Conservation (phyloP, 2,797 vertebrate species). For the Brachymystax lenok region DNA sequence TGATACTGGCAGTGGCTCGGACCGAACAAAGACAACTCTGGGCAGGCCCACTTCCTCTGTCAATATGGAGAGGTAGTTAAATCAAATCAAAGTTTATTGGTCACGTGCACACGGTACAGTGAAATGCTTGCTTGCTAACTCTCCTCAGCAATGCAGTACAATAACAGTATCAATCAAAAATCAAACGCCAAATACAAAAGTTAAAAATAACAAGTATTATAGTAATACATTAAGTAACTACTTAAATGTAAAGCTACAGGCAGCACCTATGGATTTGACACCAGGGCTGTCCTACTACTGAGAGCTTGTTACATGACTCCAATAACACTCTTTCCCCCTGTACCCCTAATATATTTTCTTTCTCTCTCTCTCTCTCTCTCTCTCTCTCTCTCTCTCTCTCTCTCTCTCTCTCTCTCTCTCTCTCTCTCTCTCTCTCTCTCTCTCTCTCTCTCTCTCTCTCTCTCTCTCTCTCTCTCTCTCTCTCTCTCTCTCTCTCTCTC, state of each 20-base stretch:
- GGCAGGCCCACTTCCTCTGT: constrained; percentile 19
- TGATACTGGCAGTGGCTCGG: constrained; percentile 21
- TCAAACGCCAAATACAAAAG: no score
- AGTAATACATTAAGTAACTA: no score
- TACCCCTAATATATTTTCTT: constrained; percentile 43
- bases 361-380: constrained; percentile 48
- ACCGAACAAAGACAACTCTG: constrained; percentile 24
- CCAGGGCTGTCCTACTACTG: constrained; percentile 15
- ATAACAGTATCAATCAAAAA: no score
- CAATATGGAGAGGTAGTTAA: constrained; percentile 47
- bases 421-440: constrained; percentile 46
- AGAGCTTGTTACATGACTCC: constrained; percentile 54
- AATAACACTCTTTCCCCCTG: constrained; percentile 49
- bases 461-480: constrained; percentile 48
- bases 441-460: constrained; percentile 37
- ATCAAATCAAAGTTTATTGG: background rate
- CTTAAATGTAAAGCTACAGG: constrained; percentile 42
- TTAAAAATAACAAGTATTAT: no score
- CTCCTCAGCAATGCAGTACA: no score
- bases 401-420: constrained; percentile 32
- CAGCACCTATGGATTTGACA: constrained; percentile 8
- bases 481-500: constrained; percentile 39
- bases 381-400: constrained; percentile 44
- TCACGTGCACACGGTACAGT: no score
- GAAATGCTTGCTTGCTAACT: no score